Conservation (phyloP, 2,797 vertebrate genomes). For the Erithacus rubecula region DNA sequence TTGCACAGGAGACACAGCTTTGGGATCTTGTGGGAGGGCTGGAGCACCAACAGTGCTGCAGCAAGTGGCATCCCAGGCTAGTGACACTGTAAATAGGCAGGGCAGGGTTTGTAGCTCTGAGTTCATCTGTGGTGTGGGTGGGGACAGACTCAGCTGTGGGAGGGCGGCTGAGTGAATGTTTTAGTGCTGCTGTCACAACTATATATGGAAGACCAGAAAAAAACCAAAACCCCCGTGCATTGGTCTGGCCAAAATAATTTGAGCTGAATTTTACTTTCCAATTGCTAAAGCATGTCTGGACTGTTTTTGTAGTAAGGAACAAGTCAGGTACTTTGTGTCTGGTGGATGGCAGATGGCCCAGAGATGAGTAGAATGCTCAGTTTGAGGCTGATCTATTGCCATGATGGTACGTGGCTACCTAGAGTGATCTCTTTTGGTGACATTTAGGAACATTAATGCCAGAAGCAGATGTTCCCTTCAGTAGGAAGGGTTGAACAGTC, state of each 20-base stretch:
- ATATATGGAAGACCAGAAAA: conserved; percentile 12
- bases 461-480: background rate
- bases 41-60: background rate
- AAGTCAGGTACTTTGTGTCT: background rate
- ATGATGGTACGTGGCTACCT: background rate
- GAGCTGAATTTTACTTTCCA: background rate
- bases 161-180: background rate
- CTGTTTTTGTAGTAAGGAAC: background rate
- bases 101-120: background rate
- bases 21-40: background rate
- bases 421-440: background rate
- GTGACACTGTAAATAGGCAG: background rate
- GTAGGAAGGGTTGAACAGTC: background rate
- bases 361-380: background rate
- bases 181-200: conserved; percentile 40
- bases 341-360: background rate
- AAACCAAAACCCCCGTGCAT: background rate
- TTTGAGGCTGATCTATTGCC: background rate
- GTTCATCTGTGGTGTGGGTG: background rate
- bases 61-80: background rate
- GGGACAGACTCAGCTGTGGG: background rate
- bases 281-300: background rate
- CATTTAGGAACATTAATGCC: background rate
- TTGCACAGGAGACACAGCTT: background rate
- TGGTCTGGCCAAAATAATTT: background rate